Evolutionary conservation across 2,797 vertebrate genomes (phyloP).

Genomic region (Pangasius larnaudii): DNA sequence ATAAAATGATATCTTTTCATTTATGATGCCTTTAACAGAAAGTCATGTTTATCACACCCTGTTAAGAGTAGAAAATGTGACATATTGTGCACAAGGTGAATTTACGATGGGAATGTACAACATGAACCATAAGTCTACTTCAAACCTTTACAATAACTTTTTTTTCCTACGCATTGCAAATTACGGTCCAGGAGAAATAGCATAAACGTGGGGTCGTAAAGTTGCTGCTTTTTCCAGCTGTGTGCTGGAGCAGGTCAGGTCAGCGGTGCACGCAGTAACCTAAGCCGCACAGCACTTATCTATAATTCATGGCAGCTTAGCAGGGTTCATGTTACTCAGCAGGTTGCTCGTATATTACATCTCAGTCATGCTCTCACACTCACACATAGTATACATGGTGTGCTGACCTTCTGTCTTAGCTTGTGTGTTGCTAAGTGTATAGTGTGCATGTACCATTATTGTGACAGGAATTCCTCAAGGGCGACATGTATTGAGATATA

Average conservation of each 20-base stretch:
- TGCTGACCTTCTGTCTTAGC: slow-evolving; percentile 2
- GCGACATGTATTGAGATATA: not conserved
- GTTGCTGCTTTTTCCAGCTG: slow-evolving; percentile 13
- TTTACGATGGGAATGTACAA: not conserved
- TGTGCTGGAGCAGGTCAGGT: slow-evolving; percentile 31
- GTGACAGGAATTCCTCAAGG: not conserved
- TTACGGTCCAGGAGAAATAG: not conserved
- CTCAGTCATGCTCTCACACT: not conserved
- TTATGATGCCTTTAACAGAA: not conserved
- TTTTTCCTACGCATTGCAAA: not conserved
- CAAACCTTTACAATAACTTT: not conserved
- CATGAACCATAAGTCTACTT: not conserved
- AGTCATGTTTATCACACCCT: not conserved
- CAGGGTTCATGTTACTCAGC: slow-evolving; percentile 44
- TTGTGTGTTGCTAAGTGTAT: not conserved
- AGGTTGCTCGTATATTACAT: slow-evolving; percentile 30
- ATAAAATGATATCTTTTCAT: not conserved
- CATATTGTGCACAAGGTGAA: not conserved
- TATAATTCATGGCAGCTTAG: slow-evolving; percentile 49
- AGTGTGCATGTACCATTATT: not conserved
- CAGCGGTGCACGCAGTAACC: slow-evolving; percentile 45
- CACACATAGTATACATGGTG: slow-evolving; percentile 1
- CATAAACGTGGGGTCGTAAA: not conserved
- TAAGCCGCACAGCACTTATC: slow-evolving; percentile 48
- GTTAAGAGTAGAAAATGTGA: not conserved